These are phyloP conservation scores for Cephus cinctus DNA, from an alignment of 1,140 invertebrate genomes.

Conservation along the genomic window DNA sequence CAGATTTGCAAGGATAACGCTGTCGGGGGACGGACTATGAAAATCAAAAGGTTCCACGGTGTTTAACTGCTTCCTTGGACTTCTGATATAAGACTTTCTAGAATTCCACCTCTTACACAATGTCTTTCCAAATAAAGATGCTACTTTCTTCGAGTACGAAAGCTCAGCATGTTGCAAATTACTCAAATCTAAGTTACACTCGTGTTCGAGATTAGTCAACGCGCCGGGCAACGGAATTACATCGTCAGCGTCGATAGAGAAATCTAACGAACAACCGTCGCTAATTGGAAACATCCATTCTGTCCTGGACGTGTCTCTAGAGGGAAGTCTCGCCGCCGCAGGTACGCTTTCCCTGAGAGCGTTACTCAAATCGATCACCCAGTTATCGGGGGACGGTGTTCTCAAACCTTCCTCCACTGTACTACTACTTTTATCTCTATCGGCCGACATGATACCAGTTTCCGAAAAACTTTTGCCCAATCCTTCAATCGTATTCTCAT, in stretches of 20 bases:
- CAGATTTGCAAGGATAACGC: slow-evolving; percentile 44
- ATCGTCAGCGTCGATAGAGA: not conserved
- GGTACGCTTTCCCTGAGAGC: too few species aligned
- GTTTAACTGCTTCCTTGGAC: slow-evolving; percentile 9
- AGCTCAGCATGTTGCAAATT: slow-evolving; percentile 22
- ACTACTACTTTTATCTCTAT: too few species aligned
- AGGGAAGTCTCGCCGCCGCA: too few species aligned
- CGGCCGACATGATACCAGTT: too few species aligned
- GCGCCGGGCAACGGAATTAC: too few species aligned
- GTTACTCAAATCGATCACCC: slow-evolving; percentile 34
- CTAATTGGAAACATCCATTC: too few species aligned
- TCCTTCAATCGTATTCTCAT: too few species aligned
- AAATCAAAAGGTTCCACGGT: slow-evolving; percentile 58
- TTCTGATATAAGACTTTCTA: slow-evolving; percentile 25
- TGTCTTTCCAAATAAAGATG: slow-evolving; percentile 56
- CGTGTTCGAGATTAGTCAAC: slow-evolving; percentile 1
- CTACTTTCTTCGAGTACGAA: slow-evolving; percentile 24
- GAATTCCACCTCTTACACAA: slow-evolving; percentile 47
- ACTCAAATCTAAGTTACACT: slow-evolving; percentile 39
- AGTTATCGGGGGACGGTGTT: slow-evolving; percentile 23
- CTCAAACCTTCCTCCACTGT: too few species aligned
- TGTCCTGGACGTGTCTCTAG: too few species aligned
- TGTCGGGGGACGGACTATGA: slow-evolving; percentile 63
- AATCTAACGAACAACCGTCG: too few species aligned
- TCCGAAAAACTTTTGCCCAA: too few species aligned